Evolutionary conservation across 2,113 vertebrate genomes (phyloP).

Genomic region (Taurulus bubalis): DNA sequence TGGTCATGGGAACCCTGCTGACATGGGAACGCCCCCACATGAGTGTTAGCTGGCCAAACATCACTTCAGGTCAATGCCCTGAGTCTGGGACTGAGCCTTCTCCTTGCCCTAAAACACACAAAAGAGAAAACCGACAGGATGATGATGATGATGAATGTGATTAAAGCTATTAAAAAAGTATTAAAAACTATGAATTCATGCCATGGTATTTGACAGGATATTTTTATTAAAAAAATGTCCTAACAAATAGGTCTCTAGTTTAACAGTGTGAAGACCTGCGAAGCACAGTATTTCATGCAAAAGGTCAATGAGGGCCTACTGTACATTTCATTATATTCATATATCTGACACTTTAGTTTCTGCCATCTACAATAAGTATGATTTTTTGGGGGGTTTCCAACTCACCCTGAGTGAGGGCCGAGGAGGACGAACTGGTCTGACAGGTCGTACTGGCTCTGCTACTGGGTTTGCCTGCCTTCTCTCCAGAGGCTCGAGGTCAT

Average conservation of each 20-base stretch:
- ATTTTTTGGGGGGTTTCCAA: conserved; percentile 1
- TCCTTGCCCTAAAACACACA: conserved; percentile 67
- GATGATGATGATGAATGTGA: neutral
- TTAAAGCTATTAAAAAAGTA: neutral
- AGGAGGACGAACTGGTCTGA: conserved; percentile 72
- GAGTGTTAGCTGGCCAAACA: neutral
- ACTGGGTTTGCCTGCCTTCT: conserved; percentile 33
- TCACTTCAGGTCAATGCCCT: conserved; percentile 78
- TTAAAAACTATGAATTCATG: neutral
- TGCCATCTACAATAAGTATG: neutral
- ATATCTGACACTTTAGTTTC: neutral
- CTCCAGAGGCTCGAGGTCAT: conserved; percentile 70
- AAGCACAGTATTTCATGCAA: neutral
- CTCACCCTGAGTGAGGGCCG: conserved; percentile 78
- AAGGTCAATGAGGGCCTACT: neutral
- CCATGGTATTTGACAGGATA: neutral
- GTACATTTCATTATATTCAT: neutral
- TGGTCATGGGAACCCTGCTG: neutral
- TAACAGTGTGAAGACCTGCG: too few species aligned
- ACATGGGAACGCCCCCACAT: conserved; percentile 4
- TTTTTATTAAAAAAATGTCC: neutral
- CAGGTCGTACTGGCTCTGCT: conserved; percentile 48
- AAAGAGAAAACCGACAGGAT: neutral
- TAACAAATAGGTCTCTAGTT: too few species aligned
- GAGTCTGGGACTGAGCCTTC: conserved; percentile 50